A percentile compares a stretch with the other conserved stretches of the same genome.
Conservation (phyloP, 2,113 vertebrate species). For the Myxocyprinus asiaticus region DNA sequence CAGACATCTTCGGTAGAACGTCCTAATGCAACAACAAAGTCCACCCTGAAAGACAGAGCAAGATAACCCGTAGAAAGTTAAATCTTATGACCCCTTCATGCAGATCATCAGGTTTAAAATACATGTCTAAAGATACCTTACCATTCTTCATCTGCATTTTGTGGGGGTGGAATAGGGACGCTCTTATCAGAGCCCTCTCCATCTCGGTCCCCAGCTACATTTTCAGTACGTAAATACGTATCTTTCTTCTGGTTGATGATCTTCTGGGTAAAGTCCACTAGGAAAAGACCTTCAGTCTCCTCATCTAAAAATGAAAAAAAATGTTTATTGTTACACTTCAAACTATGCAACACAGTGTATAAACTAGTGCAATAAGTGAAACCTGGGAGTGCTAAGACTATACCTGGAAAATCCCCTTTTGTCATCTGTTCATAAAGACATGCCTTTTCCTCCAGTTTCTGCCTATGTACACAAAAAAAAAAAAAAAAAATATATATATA, state of each 20-base stretch:
- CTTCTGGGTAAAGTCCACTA: conserved; percentile 98
- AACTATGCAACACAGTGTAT: background rate
- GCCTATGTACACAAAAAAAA: conserved; percentile 71
- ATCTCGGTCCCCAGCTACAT: conserved; percentile 66
- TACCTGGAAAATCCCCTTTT: conserved; percentile 93
- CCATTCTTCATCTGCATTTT: conserved; percentile 92
- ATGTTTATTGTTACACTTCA: background rate
- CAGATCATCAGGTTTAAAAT: background rate
- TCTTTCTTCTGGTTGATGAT: conserved; percentile 88
- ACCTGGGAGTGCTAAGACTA: no score
- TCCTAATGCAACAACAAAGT: conserved; percentile 91
- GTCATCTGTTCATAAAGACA: conserved; percentile 95
- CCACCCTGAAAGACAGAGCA: conserved; percentile 80
- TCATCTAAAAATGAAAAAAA: conserved; percentile 79
- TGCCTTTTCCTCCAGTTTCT: conserved; percentile 93
- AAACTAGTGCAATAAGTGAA: background rate
- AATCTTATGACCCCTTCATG: background rate
- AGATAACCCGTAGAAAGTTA: conserved; percentile 3
- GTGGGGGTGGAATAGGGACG: conserved; percentile 78
- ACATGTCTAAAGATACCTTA: conserved; percentile 61
- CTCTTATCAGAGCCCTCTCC: conserved; percentile 60
- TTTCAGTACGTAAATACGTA: no score
- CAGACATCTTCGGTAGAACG: conserved; percentile 92
- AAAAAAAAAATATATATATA: no score
- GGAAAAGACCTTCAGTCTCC: conserved; percentile 90